Base-by-base conservation (phyloP, 2,888 invertebrate genomes). In the Thymelicus acteon region DNA sequence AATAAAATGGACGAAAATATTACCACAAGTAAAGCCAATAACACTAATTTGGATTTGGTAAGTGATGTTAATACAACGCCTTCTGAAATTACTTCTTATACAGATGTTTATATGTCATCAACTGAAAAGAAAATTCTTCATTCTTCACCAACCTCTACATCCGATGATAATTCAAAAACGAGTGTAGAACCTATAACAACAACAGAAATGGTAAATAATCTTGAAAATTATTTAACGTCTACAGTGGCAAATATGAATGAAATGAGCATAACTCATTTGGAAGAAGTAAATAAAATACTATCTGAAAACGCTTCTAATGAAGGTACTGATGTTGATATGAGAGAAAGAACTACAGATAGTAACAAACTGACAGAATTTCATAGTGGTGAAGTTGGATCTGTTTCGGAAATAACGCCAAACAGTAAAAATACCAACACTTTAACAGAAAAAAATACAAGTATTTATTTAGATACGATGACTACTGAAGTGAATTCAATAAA, bases 51-150 rank as follows among this genome's bases (percentile, higher is more conserved):
- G 6, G 37, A 58, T 47, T 39, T 39, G 39, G 31, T 8, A 6
- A 57, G 15, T 62, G 58, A 63, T n/a, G 47, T n/a, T 13, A 63
- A 48, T 58, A 58, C 63, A 39, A 49, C 13, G 4, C 7, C 19
- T 13, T 58, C 13, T 8, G n/a, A 24, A 62, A 48, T 13, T 1
- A 63, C 6, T 7, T 31, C 48, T 58, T 12, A 7, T 44, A 7
- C 52, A 15, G 15, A 49, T 15, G 52, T 52, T 13, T 37, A 44
- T 31, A 61, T 49, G 15, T 15, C 31, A 54, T 19, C 52, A 19
- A 31, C 40, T 31, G 61, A 62, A 62, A 44, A 12, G 24, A 31
- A 10, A 7, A 31, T 31, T 10, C 12, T 37, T 13, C 6, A 63
- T 6, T 15, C 15, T 13, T 6, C 37, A 8, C 37, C 37, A 8